Percentiles rank a stretch among this genome's conserved stretches.
These are phyloP conservation scores for Rhodeus uyekii DNA, from an alignment of 2,797 vertebrate species.

Conservation along the genomic window DNA sequence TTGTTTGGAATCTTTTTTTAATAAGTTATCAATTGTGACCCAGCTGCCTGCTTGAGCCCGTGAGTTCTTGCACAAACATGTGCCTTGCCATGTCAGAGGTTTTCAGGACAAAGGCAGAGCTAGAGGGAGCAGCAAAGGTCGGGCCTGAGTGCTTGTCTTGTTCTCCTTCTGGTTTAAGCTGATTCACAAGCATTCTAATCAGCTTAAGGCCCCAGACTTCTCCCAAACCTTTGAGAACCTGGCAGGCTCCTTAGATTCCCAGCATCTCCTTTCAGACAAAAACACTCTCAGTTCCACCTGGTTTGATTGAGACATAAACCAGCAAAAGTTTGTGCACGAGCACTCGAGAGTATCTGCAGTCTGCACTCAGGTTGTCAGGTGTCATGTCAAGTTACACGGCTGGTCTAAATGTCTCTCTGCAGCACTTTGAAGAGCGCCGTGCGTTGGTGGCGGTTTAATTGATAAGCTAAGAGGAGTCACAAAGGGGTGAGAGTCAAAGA, in stretches of 20 bases:
- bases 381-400: constrained; percentile 38
- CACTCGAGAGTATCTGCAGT: constrained; percentile 8
- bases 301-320: constrained; percentile 42
- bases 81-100: constrained; percentile 80
- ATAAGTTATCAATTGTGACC: constrained; percentile 71
- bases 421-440: constrained; percentile 15
- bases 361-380: constrained; percentile 9
- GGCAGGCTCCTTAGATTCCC: constrained; percentile 51
- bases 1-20: constrained; percentile 63
- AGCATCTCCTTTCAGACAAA: constrained; percentile 5
- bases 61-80: constrained; percentile 80
- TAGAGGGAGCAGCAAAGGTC: constrained; percentile 82
- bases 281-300: constrained; percentile 32
- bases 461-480: constrained; percentile 13
- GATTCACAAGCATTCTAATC: constrained; percentile 83
- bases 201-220: constrained; percentile 70
- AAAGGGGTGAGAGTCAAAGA: constrained; percentile 17
- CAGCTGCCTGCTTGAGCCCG: constrained; percentile 71
- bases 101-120: constrained; percentile 85
- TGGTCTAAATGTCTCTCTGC: constrained; percentile 38
- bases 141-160: constrained; percentile 73
- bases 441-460: constrained; percentile 16
- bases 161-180: constrained; percentile 72
- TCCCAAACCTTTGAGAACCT: constrained; percentile 65
- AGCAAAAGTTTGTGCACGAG: constrained; percentile 1